These are phyloP conservation scores for Micronycteris hirsuta DNA, from an alignment of 2,113 vertebrate genomes.

Conservation along the genomic window DNA sequence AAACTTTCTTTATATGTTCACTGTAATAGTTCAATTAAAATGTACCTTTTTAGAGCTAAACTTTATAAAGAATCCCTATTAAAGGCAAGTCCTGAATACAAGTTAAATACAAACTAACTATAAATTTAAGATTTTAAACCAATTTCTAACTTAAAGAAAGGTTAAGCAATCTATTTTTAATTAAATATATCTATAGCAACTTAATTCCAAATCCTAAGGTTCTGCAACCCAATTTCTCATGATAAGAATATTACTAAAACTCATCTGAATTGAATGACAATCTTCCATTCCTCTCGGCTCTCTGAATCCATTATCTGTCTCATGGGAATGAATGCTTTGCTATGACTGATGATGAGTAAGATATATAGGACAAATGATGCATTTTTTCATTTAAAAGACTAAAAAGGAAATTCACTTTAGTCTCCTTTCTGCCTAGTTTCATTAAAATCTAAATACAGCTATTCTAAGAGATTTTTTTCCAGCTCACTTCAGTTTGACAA, in stretches of 20 bases:
- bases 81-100: conserved; percentile 59
- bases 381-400: conserved; percentile 72
- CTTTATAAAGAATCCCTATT: conserved; percentile 61
- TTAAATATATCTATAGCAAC: conserved; percentile 77
- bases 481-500: conserved; percentile 57
- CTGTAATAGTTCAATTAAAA: conserved; percentile 44
- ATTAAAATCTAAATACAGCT: conserved; percentile 70
- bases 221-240: conserved; percentile 72
- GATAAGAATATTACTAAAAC: conserved; percentile 75
- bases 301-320: conserved; percentile 67
- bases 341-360: conserved; percentile 70
- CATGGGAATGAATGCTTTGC: conserved; percentile 70
- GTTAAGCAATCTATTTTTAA: conserved; percentile 81
- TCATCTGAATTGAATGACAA: conserved; percentile 76
- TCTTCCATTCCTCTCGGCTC: conserved; percentile 68
- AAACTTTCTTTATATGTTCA: conserved; percentile 28
- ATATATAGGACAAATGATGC: conserved; percentile 66
- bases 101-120: conserved; percentile 72
- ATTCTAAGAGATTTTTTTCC: conserved; percentile 56
- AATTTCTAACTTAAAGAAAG: conserved; percentile 76
- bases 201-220: conserved; percentile 71
- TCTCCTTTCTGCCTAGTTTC: conserved; percentile 57
- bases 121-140: conserved; percentile 75
- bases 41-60: neutral
- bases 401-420: conserved; percentile 65